Conservation (phyloP, 2,797 vertebrate species). For the Chaunax sp. region DNA sequence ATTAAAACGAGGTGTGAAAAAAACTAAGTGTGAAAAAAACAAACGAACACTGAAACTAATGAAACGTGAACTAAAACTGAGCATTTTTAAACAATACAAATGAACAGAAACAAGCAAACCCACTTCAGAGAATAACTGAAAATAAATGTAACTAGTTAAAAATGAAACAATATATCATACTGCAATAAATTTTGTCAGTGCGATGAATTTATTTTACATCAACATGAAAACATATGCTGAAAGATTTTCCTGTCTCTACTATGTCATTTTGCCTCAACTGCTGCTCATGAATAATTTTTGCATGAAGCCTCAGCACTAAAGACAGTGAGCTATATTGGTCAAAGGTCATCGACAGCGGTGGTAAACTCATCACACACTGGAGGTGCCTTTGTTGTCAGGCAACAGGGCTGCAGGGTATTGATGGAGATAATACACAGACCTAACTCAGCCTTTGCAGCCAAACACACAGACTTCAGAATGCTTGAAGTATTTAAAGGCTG, state of each 20-base stretch:
- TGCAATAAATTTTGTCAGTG: background rate
- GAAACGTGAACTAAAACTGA: too few species aligned
- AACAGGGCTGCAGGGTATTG: background rate
- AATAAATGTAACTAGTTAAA: background rate
- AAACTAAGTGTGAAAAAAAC: too few species aligned
- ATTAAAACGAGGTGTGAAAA: too few species aligned
- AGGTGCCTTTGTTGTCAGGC: slow-evolving; percentile 29
- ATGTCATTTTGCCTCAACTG: background rate
- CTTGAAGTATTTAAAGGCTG: background rate
- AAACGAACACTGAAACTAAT: too few species aligned
- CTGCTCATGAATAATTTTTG: background rate
- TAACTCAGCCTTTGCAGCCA: background rate
- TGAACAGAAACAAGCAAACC: too few species aligned
- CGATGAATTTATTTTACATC: background rate
- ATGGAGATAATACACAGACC: background rate
- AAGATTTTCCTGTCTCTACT: background rate
- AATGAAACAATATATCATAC: too few species aligned
- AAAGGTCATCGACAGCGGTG: slow-evolving; percentile 37
- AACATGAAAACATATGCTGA: background rate
- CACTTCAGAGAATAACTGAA: background rate
- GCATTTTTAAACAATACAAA: too few species aligned
- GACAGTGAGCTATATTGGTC: background rate
- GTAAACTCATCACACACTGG: slow-evolving; percentile 7
- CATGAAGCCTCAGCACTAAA: slow-evolving; percentile 1
- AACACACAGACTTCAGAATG: background rate